Evolutionary conservation across 2,888 invertebrate species (phyloP), one percentile per base, ranked within the genome.

Genomic region (Geophilus truncorum): DNA sequence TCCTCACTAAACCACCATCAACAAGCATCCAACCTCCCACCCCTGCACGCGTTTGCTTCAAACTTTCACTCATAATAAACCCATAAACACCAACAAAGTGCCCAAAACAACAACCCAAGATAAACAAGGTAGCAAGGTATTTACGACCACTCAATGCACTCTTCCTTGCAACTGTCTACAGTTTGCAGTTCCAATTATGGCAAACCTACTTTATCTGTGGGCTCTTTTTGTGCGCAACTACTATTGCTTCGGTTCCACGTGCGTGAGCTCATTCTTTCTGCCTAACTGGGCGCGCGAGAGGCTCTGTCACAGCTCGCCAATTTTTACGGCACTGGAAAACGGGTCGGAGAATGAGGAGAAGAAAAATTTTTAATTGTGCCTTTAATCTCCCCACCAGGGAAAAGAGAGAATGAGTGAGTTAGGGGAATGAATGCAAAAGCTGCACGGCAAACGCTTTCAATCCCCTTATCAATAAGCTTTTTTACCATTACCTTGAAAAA

Each of bases 61-160:
- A 62, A 62, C 62, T 62, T 62, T 62, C 62, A 62, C 62, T 25
- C 62, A 62, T 62, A 62, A 62, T 25, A 62, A 62, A 62, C 23
- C 62, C 62, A 62, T 62, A 62, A 62, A 62, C 62, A 62, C 62
- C 62, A 62, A 62, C 62, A 62, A 62, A 62, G 62, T 62, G 62
- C 25, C 62, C 62, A 62, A 62, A 62, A 62, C 62, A 62, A 62
- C 62, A 62, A 62, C 62, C 62, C 25, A 62, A 62, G 62, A 62
- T 62, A 62, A 62, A 62, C 62, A 62, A 62, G 62, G 62, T 62
- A 62, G 62, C 62, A 62, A 62, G 62, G 62, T 62, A 62, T 62
- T 62, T 62, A 62, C 62, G 62, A 62, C 62, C 62, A 62, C 62
- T 62, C 62, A 62, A 62, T 62, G 62, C 62, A 62, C 62, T 62